phyloP scores from a whole-genome alignment of 2,888 invertebrate species.

The Agonopterix heracliana region DNA sequence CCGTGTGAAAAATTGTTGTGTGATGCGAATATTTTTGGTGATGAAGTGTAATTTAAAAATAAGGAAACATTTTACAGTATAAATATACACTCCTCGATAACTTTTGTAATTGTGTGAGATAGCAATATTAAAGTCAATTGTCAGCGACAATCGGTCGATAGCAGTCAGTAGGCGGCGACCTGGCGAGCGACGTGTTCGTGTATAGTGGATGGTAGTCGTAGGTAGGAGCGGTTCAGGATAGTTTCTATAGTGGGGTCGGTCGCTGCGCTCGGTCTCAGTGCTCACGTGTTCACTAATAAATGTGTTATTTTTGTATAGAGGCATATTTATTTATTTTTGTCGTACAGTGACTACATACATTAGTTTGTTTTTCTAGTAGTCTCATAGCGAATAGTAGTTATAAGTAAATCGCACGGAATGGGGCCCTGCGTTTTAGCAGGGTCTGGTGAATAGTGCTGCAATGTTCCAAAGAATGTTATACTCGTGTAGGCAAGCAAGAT shows the following conservation, averaged over 20 bases:
- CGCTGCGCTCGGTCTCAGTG: slow-evolving; percentile 42
- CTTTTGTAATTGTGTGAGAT: slow-evolving; percentile 70
- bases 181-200: slow-evolving; percentile 8
- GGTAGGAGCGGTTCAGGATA: slow-evolving; percentile 14
- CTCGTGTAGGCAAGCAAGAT: slow-evolving; percentile 39
- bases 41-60: slow-evolving; percentile 64
- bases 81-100: slow-evolving; percentile 57
- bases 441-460: slow-evolving; percentile 62
- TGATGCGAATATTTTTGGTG: slow-evolving; percentile 55
- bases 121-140: slow-evolving; percentile 55
- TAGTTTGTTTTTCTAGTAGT: slow-evolving; percentile 57
- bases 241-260: slow-evolving; percentile 17
- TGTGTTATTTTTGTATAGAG: slow-evolving; percentile 73
- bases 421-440: slow-evolving; percentile 70
- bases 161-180: slow-evolving; percentile 25
- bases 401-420: slow-evolving; percentile 63
- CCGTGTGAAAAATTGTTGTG: slow-evolving; percentile 41
- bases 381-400: slow-evolving; percentile 61
- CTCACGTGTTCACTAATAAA: slow-evolving; percentile 69
- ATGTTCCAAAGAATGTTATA: slow-evolving; percentile 72
- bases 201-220: slow-evolving; percentile 23
- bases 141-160: slow-evolving; percentile 25
- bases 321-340: slow-evolving; percentile 72
- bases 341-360: slow-evolving; percentile 38
- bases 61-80: slow-evolving; percentile 51